These are phyloP conservation scores for Sphaerophoria taeniata DNA, from an alignment of 2,888 invertebrate genomes.

Conservation along the genomic window DNA sequence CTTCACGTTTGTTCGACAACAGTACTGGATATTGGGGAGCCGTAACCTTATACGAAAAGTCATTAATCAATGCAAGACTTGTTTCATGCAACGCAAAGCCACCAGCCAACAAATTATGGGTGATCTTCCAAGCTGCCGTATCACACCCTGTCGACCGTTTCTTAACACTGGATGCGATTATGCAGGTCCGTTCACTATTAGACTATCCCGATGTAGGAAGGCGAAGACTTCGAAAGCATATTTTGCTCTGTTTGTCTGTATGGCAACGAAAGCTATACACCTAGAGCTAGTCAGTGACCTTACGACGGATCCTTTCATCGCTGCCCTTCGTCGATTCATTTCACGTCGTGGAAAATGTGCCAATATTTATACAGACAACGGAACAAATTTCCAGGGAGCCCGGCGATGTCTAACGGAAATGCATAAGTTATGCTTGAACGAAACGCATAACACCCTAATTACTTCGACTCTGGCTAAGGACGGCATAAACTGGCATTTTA, in stretches of 20 bases:
- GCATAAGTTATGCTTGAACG: conserved; percentile 41
- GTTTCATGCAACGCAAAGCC: conserved; percentile 55
- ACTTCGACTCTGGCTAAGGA: conserved; percentile 50
- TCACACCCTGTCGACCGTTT: conserved; percentile 35
- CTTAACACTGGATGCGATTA: conserved; percentile 47
- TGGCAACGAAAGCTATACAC: conserved; percentile 60
- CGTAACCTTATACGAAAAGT: conserved; percentile 48
- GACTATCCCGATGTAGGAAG: conserved; percentile 23
- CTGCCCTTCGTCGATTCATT: conserved; percentile 56
- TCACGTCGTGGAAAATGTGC: conserved; percentile 50
- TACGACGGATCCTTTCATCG: conserved; percentile 58
- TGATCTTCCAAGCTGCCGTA: conserved; percentile 34
- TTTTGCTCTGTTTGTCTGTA: conserved; percentile 60
- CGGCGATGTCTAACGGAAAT: conserved; percentile 56
- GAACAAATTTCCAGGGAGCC: conserved; percentile 64
- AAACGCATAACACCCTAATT: conserved; percentile 46
- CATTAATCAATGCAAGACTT: conserved; percentile 42
- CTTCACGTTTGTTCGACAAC: conserved; percentile 38
- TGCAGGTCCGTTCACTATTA: conserved; percentile 53
- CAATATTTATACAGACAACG: conserved; percentile 61
- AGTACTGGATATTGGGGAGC: conserved; percentile 60
- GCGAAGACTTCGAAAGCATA: conserved; percentile 35
- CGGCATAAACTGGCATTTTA: conserved; percentile 64
- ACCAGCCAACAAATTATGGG: conserved; percentile 53
- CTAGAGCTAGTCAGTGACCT: conserved; percentile 55